Percentiles rank a stretch among this genome's conserved stretches.
Evolutionary conservation across 2,888 invertebrate species (phyloP).

Genomic region (Acleris holmiana): DNA sequence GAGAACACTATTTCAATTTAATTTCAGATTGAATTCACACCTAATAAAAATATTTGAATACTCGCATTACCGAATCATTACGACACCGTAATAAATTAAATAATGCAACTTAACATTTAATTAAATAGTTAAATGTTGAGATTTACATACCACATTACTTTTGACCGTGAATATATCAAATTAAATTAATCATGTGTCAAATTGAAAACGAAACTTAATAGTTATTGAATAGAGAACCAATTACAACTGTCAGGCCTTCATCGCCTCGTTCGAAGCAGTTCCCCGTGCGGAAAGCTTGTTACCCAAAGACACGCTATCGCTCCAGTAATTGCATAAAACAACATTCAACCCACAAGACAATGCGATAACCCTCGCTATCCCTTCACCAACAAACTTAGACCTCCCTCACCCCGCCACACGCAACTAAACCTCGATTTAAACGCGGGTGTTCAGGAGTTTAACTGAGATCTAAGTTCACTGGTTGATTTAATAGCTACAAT

Average conservation of each 20-base stretch:
- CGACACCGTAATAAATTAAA: constrained; percentile 33
- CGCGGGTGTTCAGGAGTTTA: constrained; percentile 33
- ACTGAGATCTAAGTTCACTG: constrained; percentile 52
- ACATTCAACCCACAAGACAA: constrained; percentile 75
- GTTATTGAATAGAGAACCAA: constrained; percentile 27
- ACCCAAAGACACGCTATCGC: constrained; percentile 73
- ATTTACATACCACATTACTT: constrained; percentile 30
- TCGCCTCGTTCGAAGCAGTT: constrained; percentile 31
- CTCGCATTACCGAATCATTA: constrained; percentile 11
- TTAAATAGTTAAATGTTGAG: constrained; percentile 23
- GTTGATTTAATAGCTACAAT: constrained; percentile 66
- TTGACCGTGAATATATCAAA: constrained; percentile 13
- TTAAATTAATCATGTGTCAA: constrained; percentile 33
- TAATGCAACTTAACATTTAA: constrained; percentile 25
- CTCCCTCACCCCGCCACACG: constrained; percentile 42
- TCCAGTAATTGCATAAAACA: constrained; percentile 80
- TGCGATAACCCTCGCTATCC: constrained; percentile 64
- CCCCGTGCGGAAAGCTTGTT: constrained; percentile 74
- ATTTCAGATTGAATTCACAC: constrained; percentile 23
- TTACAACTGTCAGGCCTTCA: constrained; percentile 21
- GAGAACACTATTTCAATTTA: constrained; percentile 13
- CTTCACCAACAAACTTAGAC: constrained; percentile 52
- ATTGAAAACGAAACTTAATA: constrained; percentile 17
- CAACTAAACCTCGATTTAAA: constrained; percentile 8
- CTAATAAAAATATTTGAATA: constrained; percentile 25